Base-by-base conservation (phyloP, 1,140 invertebrate species). In the Venturia canescens region DNA sequence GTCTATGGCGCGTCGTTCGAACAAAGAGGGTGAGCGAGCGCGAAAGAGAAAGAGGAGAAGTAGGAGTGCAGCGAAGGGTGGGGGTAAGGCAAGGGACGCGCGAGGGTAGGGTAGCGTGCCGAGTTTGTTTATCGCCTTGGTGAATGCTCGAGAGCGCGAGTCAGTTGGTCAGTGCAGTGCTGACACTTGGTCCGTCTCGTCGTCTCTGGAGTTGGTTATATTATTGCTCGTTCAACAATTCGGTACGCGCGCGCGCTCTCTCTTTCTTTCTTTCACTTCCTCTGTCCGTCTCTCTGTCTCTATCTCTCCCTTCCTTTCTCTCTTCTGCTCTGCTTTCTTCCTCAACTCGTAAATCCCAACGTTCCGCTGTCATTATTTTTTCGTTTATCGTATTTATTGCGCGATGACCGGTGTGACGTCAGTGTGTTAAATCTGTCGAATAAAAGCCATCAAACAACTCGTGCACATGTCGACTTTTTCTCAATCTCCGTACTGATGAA, bases 121-220 rank as follows among this genome's bases (percentile, higher is more conserved):
- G 88, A 87, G 90, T 91, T 91, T 91, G 90, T 91, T 91, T 91
- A 91, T 91, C 88, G 90, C 84, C 82, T 86, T 87, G 88, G 88
- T 87, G 88, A 88, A 88, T 86, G 87, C 84, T 82, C 80, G 83
- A 63, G n/a, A 63, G 87, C 84, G 84, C 74, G 76, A 81, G 82
- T 78, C 76, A 71, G 67, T 66, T 82, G 85, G 87, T 91, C 88
- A 91, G 90, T 91, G 87, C 87, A 87, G 88, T 88, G 86, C 86
- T 86, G 21, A 88, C 85, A 84, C 85, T 88, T 85, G 83, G 87
- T 81, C 83, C 82, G 87, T 82, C 67, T 82, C 83, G 81, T 87
- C 83, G 85, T 85, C 13, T 53, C 3, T 53, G 3, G 50, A 53
- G 82, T 78, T 84, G 80, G 79, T 79, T 80, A 67, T 70, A 26